Percentiles rank a stretch among this genome's conserved stretches.
phyloP scores from a whole-genome alignment of 2,113 vertebrate genomes.

The Anser cygnoides region DNA sequence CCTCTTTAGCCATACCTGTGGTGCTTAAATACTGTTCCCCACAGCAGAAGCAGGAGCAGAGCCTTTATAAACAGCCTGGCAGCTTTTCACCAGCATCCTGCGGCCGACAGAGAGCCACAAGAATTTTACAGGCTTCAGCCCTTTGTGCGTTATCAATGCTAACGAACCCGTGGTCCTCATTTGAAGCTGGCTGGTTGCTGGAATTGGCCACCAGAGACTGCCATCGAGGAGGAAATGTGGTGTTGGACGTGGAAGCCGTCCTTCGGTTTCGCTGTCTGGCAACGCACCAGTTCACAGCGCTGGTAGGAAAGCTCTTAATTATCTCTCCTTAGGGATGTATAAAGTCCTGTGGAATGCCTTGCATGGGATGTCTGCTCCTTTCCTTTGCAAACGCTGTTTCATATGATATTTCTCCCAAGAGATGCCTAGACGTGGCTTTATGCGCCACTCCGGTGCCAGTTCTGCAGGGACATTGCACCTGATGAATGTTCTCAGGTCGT shows the following conservation, averaged over 20 bases:
- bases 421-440: not conserved
- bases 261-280: not conserved
- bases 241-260: not conserved
- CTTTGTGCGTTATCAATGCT: not conserved
- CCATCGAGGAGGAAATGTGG: not conserved
- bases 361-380: not conserved
- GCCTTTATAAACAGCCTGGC: not conserved
- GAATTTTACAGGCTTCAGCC: not conserved
- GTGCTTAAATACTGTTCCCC: not conserved
- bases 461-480: not conserved
- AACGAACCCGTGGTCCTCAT: not conserved
- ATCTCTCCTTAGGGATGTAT: not conserved
- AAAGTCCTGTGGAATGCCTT: constrained; percentile 1
- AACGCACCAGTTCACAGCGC: not conserved
- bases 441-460: accelerated
- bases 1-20: not conserved
- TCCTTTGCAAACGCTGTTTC: not conserved
- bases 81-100: not conserved
- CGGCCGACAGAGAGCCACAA: not conserved
- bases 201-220: not conserved
- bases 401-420: not conserved
- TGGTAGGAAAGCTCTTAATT: constrained; percentile 20
- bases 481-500: not conserved
- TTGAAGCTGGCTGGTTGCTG: not conserved
- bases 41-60: not conserved